Base-by-base conservation (phyloP, 2,113 vertebrate species). In the Mesoclemmys tuberculata region DNA sequence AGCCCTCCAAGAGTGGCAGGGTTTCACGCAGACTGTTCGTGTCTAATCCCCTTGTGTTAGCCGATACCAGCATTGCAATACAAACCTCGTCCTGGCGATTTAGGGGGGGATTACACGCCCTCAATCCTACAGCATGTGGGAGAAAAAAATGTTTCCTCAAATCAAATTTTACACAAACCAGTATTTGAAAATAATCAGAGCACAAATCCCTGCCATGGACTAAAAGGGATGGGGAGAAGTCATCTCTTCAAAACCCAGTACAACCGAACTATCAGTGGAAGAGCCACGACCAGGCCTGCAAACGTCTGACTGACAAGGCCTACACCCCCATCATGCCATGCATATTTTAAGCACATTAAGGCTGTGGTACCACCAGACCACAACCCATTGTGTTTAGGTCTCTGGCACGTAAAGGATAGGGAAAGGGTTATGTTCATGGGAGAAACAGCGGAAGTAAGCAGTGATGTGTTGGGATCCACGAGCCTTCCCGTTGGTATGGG, bases 21-120 rank as follows among this genome's bases (percentile, higher is more conserved):
- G 97, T 98, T 98, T 97, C 98, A 97, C 85, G 84, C 97, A 92
- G 98, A 97, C 97, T 98, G 97, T 97, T 95, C 96, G 93, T 18
- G 1, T 92, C 95, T 98, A 98, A 98, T 98, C 98, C 98, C 97
- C 97, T 97, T 98, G 98, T 98, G 98, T 98, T 95, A 94, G 97
- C 98, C 90, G 97, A 98, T 98, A 96, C 97, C 22, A 89, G 94
- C 97, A 96, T 89, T 95, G 98, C 98, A 95, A 96, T 96, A 96
- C 97, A 96, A 96, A 91, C 95, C 96, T 94, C 93, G 93, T 94
- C 96, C 84, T 5, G 90, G 97, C n/a, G 97, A 97, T 98, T 98
- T 97, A 98, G 98, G 95, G 97, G n/a, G 95, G 98, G 98, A 98
- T 98, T 98, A 98, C 97, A 97, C 93, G 89, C 97, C 97, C 97